phyloP scores from a whole-genome alignment of 2,797 vertebrate species.

The Brachyalestes nurse region DNA sequence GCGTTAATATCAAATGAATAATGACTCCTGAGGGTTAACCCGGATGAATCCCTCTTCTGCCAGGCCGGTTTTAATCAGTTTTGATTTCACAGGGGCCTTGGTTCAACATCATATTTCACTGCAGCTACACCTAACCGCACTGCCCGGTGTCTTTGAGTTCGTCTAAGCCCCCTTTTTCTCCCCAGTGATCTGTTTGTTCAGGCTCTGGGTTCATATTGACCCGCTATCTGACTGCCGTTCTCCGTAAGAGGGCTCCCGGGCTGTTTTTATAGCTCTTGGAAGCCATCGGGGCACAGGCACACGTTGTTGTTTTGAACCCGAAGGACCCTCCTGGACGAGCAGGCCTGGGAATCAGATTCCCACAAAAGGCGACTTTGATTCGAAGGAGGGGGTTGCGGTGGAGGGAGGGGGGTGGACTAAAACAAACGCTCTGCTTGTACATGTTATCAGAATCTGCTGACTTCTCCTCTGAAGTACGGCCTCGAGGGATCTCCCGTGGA shows the following conservation, averaged over 20 bases:
- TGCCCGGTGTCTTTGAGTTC: conserved; percentile 41
- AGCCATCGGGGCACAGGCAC: conserved; percentile 57
- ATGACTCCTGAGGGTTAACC: neutral
- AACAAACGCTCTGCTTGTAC: conserved; percentile 74
- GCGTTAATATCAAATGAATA: no score
- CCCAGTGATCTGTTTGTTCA: conserved; percentile 53
- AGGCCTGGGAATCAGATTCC: conserved; percentile 60
- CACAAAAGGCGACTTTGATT: conserved; percentile 70
- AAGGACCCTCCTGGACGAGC: conserved; percentile 51
- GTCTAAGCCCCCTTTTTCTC: conserved; percentile 26
- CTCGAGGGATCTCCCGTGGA: conserved; percentile 64
- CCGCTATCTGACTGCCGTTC: conserved; percentile 49
- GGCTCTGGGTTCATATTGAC: conserved; percentile 33
- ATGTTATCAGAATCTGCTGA: conserved; percentile 75
- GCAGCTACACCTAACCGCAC: conserved; percentile 23
- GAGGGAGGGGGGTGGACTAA: conserved; percentile 37
- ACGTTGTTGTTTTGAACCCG: conserved; percentile 60
- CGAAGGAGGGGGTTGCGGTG: conserved; percentile 46
- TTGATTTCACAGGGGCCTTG: neutral
- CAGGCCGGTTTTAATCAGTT: no score
- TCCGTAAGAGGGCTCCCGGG: conserved; percentile 39
- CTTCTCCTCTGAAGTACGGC: conserved; percentile 60
- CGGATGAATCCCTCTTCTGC: neutral
- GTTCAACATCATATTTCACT: conserved; percentile 20
- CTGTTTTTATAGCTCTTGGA: conserved; percentile 60